Conservation (phyloP, 1,140 invertebrate genomes). For the Listronotus oregonensis region DNA sequence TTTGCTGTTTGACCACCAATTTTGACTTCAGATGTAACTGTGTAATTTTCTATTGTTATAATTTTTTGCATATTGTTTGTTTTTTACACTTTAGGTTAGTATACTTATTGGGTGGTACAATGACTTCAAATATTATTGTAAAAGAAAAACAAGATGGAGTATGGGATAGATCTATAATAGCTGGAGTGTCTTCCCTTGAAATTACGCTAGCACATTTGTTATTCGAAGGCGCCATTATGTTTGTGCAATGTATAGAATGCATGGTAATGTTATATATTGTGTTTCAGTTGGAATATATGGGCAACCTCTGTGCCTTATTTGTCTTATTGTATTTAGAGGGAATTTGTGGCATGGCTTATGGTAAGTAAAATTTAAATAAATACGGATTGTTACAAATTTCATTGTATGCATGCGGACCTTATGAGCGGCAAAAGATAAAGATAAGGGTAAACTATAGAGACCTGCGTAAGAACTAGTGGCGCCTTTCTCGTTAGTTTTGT, state of each 20-base stretch:
- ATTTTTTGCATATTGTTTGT: not conserved
- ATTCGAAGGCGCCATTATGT: constrained; percentile 74
- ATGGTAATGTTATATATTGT: constrained; percentile 60
- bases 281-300: constrained; percentile 56
- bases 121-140: constrained; percentile 81
- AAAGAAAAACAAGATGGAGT: constrained; percentile 80
- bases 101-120: constrained; percentile 78
- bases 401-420: too few species aligned
- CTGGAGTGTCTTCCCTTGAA: constrained; percentile 65
- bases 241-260: constrained; percentile 61
- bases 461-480: too few species aligned
- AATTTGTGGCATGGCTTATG: constrained; percentile 62
- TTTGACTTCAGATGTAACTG: too few species aligned
- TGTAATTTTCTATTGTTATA: too few species aligned
- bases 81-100: constrained; percentile 61
- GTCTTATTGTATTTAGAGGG: constrained; percentile 54
- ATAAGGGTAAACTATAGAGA: too few species aligned
- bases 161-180: constrained; percentile 77
- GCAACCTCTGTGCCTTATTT: constrained; percentile 52
- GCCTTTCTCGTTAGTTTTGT: too few species aligned
- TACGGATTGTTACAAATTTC: too few species aligned
- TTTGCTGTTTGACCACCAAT: too few species aligned
- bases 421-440: too few species aligned
- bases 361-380: constrained; percentile 33
- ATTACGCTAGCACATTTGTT: constrained; percentile 74